Conservation (phyloP, 2,888 invertebrate genomes). For the Drosophila kanekoi region DNA sequence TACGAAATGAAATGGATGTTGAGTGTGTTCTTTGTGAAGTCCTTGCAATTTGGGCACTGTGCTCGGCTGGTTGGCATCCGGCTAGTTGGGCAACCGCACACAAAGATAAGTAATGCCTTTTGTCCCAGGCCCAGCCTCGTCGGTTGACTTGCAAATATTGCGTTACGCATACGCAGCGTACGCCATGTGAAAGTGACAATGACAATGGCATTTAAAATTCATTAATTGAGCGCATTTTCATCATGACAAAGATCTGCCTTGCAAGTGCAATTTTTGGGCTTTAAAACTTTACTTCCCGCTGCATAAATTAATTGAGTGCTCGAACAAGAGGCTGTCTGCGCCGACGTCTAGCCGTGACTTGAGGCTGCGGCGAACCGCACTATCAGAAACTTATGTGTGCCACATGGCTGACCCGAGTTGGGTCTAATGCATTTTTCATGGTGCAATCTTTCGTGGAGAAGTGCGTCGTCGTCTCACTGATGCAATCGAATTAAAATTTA, state of each 20-base stretch:
- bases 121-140: slow-evolving; percentile 44
- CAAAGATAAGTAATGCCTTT: slow-evolving; percentile 66
- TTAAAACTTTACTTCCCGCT: slow-evolving; percentile 58
- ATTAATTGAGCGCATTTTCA: slow-evolving; percentile 72
- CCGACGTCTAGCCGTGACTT: slow-evolving; percentile 29
- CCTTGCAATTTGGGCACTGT: slow-evolving; percentile 23
- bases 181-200: slow-evolving; percentile 53
- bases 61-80: slow-evolving; percentile 22
- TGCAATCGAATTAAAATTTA: slow-evolving; percentile 80
- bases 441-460: slow-evolving; percentile 23
- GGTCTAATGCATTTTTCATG: slow-evolving; percentile 72
- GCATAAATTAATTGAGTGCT: slow-evolving; percentile 74
- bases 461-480: slow-evolving; percentile 35
- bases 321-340: slow-evolving; percentile 36
- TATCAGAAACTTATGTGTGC: slow-evolving; percentile 63
- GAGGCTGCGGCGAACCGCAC: slow-evolving; percentile 54
- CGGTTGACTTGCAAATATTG: slow-evolving; percentile 71
- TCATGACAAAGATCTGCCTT: slow-evolving; percentile 14
- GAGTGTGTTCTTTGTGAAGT: too few relatives aligned
- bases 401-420: slow-evolving; percentile 41
- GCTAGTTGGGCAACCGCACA: slow-evolving; percentile 32
- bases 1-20: background rate
- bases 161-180: slow-evolving; percentile 67
- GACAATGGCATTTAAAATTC: slow-evolving; percentile 73
- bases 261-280: slow-evolving; percentile 32